Percentiles rank a stretch among this genome's conserved stretches.
These are phyloP conservation scores for Nannospalax galili DNA, from an alignment of 2,113 vertebrate species.

Conservation along the genomic window DNA sequence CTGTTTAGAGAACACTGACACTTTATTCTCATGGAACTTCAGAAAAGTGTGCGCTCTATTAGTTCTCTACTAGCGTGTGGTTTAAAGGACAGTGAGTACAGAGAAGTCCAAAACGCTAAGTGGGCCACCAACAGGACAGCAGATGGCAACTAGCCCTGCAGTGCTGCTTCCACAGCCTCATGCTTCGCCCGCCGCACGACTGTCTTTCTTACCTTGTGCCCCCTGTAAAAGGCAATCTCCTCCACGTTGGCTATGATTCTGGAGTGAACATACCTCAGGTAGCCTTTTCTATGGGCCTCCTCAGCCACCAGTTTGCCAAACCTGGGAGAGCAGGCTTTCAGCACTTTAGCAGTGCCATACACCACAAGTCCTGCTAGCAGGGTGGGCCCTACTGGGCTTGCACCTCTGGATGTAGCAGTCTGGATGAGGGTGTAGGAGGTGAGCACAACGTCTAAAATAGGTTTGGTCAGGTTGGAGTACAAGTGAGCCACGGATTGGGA, in stretches of 20 bases:
- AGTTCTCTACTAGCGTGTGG: conserved; percentile 28
- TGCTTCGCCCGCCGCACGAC: conserved; percentile 37
- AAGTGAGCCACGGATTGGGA: conserved; percentile 97
- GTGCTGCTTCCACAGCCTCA: neutral
- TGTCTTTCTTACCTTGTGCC: conserved; percentile 93
- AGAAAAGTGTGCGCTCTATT: conserved; percentile 27
- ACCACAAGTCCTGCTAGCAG: conserved; percentile 96
- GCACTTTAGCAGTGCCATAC: conserved; percentile 94
- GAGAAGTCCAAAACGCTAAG: conserved; percentile 2
- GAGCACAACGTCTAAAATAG: conserved; percentile 96
- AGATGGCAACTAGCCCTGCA: conserved; percentile 40
- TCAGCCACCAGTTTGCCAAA: conserved; percentile 98
- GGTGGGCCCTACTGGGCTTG: conserved; percentile 94
- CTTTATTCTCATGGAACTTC: conserved; percentile 48
- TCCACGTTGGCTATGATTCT: conserved; percentile 98
- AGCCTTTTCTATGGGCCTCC: conserved; percentile 96
- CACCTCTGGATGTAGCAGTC: conserved; percentile 93
- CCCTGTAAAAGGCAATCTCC: conserved; percentile 98
- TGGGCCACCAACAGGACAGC: conserved; percentile 41
- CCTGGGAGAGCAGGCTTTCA: conserved; percentile 95
- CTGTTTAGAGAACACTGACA: neutral
- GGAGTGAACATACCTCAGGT: conserved; percentile 96
- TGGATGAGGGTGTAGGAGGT: conserved; percentile 98
- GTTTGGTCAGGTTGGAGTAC: conserved; percentile 99
- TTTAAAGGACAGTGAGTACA: conserved; percentile 23